Evolutionary conservation across 2,888 invertebrate species (phyloP).

Genomic region (Lasioglossum marginatum): DNA sequence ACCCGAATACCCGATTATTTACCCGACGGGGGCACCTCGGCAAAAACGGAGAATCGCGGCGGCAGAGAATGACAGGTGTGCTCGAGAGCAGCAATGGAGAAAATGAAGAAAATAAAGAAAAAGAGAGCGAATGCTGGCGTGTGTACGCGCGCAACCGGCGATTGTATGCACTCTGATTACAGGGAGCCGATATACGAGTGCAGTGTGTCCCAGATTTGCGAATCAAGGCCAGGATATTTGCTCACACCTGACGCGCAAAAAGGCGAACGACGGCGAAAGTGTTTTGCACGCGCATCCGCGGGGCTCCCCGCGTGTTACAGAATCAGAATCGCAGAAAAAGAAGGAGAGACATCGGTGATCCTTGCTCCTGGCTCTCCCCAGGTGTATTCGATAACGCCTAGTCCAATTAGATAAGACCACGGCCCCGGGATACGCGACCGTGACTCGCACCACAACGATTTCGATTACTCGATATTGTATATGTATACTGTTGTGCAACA

Average conservation of each 20-base stretch:
- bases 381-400: background rate
- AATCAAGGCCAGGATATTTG: conserved; percentile 64
- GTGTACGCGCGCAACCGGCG: conserved; percentile 24
- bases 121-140: background rate
- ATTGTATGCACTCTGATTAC: conserved; percentile 44
- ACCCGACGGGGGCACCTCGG: background rate
- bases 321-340: background rate
- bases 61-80: background rate
- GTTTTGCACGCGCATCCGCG: conserved; percentile 21
- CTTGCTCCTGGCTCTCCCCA: background rate
- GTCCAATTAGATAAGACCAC: conserved; percentile 34
- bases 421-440: background rate
- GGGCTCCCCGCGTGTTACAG: background rate
- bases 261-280: conserved; percentile 58
- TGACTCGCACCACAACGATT: background rate
- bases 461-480: background rate
- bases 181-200: conserved; percentile 29
- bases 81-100: background rate
- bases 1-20: background rate
- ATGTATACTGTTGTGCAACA: background rate
- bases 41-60: background rate
- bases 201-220: conserved; percentile 60
- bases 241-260: conserved; percentile 46
- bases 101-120: background rate
- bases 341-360: background rate